Evolutionary conservation across 2,888 invertebrate species (phyloP).

Genomic region (Brachypterus glaber): DNA sequence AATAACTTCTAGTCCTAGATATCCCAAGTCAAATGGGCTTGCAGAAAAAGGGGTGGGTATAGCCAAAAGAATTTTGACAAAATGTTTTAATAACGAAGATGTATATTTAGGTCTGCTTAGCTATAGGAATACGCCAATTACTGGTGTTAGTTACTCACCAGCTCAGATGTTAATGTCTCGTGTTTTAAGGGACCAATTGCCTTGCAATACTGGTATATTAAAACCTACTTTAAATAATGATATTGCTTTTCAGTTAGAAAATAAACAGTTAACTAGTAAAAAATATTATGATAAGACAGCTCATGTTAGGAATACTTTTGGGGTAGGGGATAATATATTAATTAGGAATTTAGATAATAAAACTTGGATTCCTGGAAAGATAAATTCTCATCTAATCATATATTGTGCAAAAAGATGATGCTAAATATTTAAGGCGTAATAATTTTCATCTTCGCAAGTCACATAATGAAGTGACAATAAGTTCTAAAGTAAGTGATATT

Average conservation of each 20-base stretch:
- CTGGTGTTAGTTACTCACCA: neutral
- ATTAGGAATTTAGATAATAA: neutral
- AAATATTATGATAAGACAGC: slow-evolving; percentile 14
- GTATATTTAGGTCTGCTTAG: slow-evolving; percentile 4
- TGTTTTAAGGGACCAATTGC: neutral
- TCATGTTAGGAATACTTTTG: slow-evolving; percentile 3
- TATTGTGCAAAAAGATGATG: neutral
- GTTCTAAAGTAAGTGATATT: too few relatives aligned
- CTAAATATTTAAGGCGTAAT: neutral
- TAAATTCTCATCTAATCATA: slow-evolving; percentile 16
- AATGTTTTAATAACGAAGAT: slow-evolving; percentile 9
- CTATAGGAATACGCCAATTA: neutral
- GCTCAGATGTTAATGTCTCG: neutral
- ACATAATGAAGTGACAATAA: too few relatives aligned
- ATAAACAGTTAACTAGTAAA: slow-evolving; percentile 4
- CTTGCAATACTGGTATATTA: neutral
- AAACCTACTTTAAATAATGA: neutral
- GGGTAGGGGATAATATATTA: neutral
- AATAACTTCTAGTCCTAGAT: slow-evolving; percentile 16
- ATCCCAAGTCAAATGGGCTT: slow-evolving; percentile 19
- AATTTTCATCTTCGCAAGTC: neutral
- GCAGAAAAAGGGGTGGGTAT: slow-evolving; percentile 22
- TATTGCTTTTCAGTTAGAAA: neutral
- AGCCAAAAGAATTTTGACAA: slow-evolving; percentile 10
- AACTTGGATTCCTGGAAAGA: neutral